phyloP scores from a whole-genome alignment of 1,140 invertebrate species.

The Chelonus insularis region DNA sequence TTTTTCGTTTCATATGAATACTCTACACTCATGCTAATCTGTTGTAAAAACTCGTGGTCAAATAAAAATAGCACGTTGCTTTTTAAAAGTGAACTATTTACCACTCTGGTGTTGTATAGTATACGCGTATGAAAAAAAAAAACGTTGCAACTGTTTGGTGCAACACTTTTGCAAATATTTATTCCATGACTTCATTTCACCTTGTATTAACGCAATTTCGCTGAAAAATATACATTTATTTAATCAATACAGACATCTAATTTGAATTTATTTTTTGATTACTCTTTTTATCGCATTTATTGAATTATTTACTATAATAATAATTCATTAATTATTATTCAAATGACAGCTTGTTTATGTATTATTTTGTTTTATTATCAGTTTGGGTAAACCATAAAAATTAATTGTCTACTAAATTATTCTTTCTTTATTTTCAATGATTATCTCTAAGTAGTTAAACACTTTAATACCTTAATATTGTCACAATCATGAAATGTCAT shows the following conservation, averaged over 20 bases:
- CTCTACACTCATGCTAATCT: constrained; percentile 38
- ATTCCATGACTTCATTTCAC: constrained; percentile 26
- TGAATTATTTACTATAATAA: no score
- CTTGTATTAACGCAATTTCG: not conserved
- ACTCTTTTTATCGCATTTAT: no score
- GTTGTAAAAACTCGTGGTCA: constrained; percentile 45
- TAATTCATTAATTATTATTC: no score
- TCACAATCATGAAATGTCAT: constrained; percentile 11
- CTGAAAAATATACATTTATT: not conserved
- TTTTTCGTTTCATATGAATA: constrained; percentile 35
- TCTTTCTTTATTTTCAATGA: not conserved
- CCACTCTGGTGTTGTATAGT: constrained; percentile 18
- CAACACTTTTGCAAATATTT: constrained; percentile 40
- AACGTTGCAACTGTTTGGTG: constrained; percentile 33
- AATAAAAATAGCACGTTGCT: constrained; percentile 48
- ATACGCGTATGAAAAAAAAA: constrained; percentile 15
- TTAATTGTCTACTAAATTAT: not conserved
- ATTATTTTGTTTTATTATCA: no score
- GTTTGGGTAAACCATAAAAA: no score
- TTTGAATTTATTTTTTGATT: no score
- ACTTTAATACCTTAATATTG: constrained; percentile 6
- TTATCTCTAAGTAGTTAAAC: not conserved
- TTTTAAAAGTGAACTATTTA: constrained; percentile 39
- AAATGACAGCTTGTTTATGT: no score
- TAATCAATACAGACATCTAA: not conserved